These are phyloP conservation scores for Seriola rivoliana DNA, from an alignment of 2,113 vertebrate genomes.

Conservation along the genomic window DNA sequence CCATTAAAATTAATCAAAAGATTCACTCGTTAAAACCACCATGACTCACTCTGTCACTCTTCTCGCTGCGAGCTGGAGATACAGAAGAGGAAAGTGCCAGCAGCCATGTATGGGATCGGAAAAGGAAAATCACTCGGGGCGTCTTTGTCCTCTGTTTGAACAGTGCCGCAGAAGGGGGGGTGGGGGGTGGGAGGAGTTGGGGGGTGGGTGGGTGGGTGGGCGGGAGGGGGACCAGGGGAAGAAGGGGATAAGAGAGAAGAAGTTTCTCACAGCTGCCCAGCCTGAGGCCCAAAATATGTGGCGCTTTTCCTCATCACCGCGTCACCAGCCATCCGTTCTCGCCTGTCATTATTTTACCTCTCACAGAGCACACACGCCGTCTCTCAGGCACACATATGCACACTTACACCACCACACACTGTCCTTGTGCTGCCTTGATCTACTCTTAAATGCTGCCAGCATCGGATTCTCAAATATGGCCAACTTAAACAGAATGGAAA, in stretches of 20 bases:
- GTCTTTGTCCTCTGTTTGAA: slow-evolving; percentile 80
- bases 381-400: slow-evolving; percentile 47
- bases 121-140: slow-evolving; percentile 73
- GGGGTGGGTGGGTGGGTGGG: background rate
- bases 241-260: slow-evolving; percentile 45
- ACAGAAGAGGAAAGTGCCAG: slow-evolving; percentile 67
- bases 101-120: slow-evolving; percentile 56
- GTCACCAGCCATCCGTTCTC: slow-evolving; percentile 68
- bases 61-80: slow-evolving; percentile 60
- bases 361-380: slow-evolving; percentile 54
- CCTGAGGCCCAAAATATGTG: slow-evolving; percentile 73
- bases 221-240: background rate
- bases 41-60: slow-evolving; percentile 63
- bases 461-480: slow-evolving; percentile 43
- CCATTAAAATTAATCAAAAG: slow-evolving; percentile 82
- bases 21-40: slow-evolving; percentile 63
- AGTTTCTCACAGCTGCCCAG: slow-evolving; percentile 73
- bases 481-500: slow-evolving; percentile 30
- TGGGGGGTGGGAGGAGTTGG: background rate
- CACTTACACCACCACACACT: slow-evolving; percentile 36
- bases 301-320: slow-evolving; percentile 51
- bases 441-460: slow-evolving; percentile 54
- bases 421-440: slow-evolving; percentile 55
- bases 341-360: slow-evolving; percentile 77
- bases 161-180: slow-evolving; percentile 37